phyloP scores from a whole-genome alignment of 2,797 vertebrate species.

The Acanthopagrus latus region DNA sequence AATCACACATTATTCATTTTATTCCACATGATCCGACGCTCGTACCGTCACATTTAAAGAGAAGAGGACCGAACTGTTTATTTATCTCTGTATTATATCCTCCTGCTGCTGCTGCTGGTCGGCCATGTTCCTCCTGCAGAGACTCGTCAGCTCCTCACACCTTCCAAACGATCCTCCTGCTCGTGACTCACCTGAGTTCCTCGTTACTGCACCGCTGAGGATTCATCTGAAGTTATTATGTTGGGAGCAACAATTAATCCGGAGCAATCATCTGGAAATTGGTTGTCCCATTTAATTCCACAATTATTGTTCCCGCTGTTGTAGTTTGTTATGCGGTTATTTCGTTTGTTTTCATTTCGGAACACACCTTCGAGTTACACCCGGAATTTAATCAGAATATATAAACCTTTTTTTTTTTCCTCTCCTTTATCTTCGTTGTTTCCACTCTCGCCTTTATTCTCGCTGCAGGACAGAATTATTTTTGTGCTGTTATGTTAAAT shows the following conservation, averaged over 20 bases:
- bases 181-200: background rate
- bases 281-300: constrained; percentile 38
- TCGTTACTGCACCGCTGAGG: background rate
- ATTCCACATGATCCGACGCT: too few species aligned
- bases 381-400: background rate
- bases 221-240: background rate
- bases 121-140: too few species aligned
- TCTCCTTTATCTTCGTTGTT: background rate
- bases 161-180: background rate
- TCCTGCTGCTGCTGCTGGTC: too few species aligned
- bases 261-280: constrained; percentile 17
- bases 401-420: background rate
- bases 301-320: constrained; percentile 13
- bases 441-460: background rate
- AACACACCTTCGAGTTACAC: too few species aligned
- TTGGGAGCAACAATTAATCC: constrained; percentile 42
- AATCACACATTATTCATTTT: too few species aligned
- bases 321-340: background rate
- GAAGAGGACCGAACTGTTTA: background rate
- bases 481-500: too few species aligned
- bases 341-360: background rate
- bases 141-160: background rate
- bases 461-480: too few species aligned
- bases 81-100: too few species aligned
- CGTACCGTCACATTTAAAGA: background rate